Evolutionary conservation across 2,113 vertebrate species (phyloP), one percentile per base, ranked within the genome.

Genomic region (Myrmecophaga tridactyla): DNA sequence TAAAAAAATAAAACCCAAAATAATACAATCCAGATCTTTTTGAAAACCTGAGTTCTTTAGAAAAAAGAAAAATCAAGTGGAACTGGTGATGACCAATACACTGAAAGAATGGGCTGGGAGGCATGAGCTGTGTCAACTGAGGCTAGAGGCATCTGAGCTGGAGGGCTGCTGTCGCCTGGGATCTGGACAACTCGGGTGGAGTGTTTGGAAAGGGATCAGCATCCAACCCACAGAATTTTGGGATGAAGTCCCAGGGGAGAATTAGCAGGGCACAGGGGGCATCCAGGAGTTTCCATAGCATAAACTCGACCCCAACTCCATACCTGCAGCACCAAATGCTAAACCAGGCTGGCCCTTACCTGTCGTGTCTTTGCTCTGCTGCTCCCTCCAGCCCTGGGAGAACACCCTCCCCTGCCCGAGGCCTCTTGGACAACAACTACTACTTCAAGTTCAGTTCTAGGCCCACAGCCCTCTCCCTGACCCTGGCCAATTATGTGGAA

Each of bases 31-130:
- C n/a, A n/a, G n/a, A n/a, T n/a, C n/a, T n/a, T n/a, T n/a, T n/a
- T n/a, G n/a, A n/a, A n/a, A n/a, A n/a, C n/a, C n/a, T n/a, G n/a
- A n/a, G n/a, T n/a, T n/a, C n/a, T n/a, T n/a, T n/a, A n/a, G n/a
- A n/a, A n/a, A n/a, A n/a, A n/a, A n/a, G n/a, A n/a, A n/a, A n/a
- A n/a, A n/a, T n/a, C n/a, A n/a, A 46, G 53, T 56, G 53, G 53
- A 34, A 27, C 21, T 2, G 3, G 8, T 41, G 29, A 46, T 1
- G 6, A 83, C n/a, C 75, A 46, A n/a, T 14, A 8, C 29, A 0
- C 27, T 21, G 3, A 23, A 39, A 4, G 4, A n/a, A 27, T 0
- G 9, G 11, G 21, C 31, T 3, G 4, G 23, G 39, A 2, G 29
- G 25, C 7, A 23, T 17, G 17, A 85, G 58, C 15, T 1, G 27